These are phyloP conservation scores for Rhombomys opimus DNA, from an alignment of 2,113 vertebrate genomes.

Conservation along the genomic window DNA sequence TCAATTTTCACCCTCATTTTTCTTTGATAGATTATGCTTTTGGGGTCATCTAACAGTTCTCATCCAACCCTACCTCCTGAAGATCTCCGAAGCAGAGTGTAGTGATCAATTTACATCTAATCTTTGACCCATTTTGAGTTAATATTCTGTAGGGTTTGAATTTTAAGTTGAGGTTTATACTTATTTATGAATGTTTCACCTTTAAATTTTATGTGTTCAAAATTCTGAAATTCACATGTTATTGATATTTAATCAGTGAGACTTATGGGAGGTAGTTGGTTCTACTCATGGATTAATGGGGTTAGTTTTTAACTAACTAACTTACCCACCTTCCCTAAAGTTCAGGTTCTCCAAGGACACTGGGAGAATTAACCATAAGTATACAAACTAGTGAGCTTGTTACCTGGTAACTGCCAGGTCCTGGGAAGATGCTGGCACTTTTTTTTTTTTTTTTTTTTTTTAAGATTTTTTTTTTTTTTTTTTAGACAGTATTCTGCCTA, in stretches of 20 bases:
- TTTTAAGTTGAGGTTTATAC: not conserved
- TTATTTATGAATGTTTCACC: not conserved
- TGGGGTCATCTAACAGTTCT: not conserved
- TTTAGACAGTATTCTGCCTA: too few relatives aligned
- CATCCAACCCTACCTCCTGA: not conserved
- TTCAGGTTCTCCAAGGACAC: not conserved
- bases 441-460: not conserved
- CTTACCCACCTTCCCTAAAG: constrained; percentile 6
- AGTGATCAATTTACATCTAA: constrained; percentile 13
- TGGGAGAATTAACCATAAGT: not conserved
- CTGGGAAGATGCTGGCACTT: not conserved
- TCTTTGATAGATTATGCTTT: not conserved
- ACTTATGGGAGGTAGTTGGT: not conserved
- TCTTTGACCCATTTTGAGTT: constrained; percentile 40
- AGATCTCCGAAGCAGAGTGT: not conserved
- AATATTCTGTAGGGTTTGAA: not conserved
- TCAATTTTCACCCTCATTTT: not conserved
- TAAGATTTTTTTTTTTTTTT: too few relatives aligned
- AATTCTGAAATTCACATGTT: not conserved
- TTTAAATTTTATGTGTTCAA: not conserved
- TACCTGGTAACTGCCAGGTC: too few relatives aligned
- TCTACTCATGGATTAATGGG: not conserved
- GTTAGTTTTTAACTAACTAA: constrained; percentile 5
- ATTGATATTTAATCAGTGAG: not conserved
- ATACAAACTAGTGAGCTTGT: not conserved